Base-by-base conservation (phyloP, 2,888 invertebrate genomes). In the Hololepta plana region DNA sequence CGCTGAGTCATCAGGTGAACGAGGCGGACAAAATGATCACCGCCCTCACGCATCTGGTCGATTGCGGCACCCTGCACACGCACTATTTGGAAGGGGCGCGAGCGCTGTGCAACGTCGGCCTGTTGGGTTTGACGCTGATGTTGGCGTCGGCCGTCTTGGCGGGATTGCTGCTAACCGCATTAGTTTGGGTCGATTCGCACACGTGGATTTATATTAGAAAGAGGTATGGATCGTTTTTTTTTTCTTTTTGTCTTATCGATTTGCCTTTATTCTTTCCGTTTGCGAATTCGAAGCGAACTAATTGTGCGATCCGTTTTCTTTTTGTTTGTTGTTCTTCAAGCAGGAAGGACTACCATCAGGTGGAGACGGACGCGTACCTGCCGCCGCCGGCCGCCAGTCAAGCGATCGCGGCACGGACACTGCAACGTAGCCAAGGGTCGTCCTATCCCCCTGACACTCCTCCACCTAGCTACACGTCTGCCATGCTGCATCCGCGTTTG, bases 161-260 rank as follows among this genome's bases (percentile, higher is more conserved):
- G 15, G 91, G 91, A 7, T 67, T 93, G 36, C 63, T 91, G 40
- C 75, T 93, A 52, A 90, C 91, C 1, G 72, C 88, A 15, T 72
- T 91, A 40, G 90, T 91, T 26, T 82, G 91, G 66, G 76, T 93
- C 27, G 88, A 91, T 49, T 91, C 90, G 3, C 90, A 91, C 46
- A 88, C 91, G 5, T 93, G 93, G 91, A 90, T 91, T 49, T 88
- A 91, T 49, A 88, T 91, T 38, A 72, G 87, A 45, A 87, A 84
- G 57, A 75, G 79, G 88, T 72, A 59, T 65, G 54, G 38, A 16
- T 30, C 13, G 25, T 9, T 21, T 24, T 12, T 24, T 23, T 20
- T 9, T 21, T 8, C 15, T 26, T n/a, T 13, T 15, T 19, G 21
- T 12, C 12, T 16, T 6, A 17, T 7, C 19, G 20, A 27, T 27